phyloP scores from a whole-genome alignment of 1,140 invertebrate species.

The Aphelinus atriplicis region DNA sequence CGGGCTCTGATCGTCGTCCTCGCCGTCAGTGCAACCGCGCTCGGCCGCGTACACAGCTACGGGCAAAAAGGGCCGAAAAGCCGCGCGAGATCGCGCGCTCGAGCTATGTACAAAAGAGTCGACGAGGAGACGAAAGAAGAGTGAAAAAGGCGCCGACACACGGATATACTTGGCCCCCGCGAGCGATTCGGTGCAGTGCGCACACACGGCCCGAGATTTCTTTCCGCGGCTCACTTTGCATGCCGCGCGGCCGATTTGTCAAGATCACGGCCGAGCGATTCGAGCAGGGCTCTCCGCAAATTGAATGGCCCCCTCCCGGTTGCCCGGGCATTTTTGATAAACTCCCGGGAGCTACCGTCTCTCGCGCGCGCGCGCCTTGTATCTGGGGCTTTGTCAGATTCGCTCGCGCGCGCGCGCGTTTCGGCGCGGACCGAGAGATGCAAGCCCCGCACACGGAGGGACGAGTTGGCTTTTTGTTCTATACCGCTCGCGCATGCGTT shows the following conservation, averaged over 20 bases:
- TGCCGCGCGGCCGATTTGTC: slow-evolving; percentile 35
- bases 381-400: no score
- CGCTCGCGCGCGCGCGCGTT: no score
- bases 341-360: no score
- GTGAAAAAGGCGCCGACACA: slow-evolving; percentile 45
- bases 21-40: no score
- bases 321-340: slow-evolving; percentile 17
- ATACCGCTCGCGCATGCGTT: not conserved
- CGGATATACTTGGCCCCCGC: slow-evolving; percentile 29
- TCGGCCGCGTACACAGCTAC: no score
- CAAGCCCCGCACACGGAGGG: no score
- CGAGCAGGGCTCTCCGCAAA: slow-evolving; percentile 22
- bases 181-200: no score
- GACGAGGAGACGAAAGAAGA: slow-evolving; percentile 24
- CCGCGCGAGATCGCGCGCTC: not conserved
- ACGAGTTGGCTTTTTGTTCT: not conserved
- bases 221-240: slow-evolving; percentile 43
- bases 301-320: slow-evolving; percentile 26
- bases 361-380: not conserved
- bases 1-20: no score
- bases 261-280: slow-evolving; percentile 37
- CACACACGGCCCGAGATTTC: slow-evolving; percentile 41
- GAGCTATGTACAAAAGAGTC: slow-evolving; percentile 7
- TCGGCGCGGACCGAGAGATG: no score
- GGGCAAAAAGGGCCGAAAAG: slow-evolving; percentile 22